Conservation (phyloP, 2,113 vertebrate genomes). For the Hiodon alosoides region DNA sequence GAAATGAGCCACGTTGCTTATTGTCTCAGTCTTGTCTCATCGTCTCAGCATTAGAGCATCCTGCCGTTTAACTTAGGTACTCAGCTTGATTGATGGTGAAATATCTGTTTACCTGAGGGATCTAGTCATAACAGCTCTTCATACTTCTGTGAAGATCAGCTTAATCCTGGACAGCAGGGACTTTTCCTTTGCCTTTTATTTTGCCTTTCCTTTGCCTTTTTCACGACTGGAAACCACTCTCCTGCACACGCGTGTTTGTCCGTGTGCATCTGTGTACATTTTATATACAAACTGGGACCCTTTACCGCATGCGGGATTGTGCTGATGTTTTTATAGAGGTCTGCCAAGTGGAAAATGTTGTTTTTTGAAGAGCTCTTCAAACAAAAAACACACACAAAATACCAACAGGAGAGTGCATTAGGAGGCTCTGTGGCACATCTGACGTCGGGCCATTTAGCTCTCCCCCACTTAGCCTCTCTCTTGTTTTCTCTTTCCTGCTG, state of each 20-base stretch:
- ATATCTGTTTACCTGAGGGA: too few relatives aligned
- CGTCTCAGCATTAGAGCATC: too few relatives aligned
- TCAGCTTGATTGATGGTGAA: too few relatives aligned
- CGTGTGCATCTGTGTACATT: neutral
- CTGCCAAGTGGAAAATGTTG: conserved; percentile 40
- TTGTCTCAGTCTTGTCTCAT: too few relatives aligned
- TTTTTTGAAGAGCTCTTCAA: conserved; percentile 37
- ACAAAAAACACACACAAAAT: conserved; percentile 35
- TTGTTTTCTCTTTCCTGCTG: conserved; percentile 13
- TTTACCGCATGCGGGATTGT: conserved; percentile 26
- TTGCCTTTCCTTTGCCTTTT: too few relatives aligned
- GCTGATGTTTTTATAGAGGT: conserved; percentile 34
- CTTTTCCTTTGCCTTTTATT: too few relatives aligned
- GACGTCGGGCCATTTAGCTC: conserved; percentile 34
- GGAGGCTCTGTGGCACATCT: conserved; percentile 28
- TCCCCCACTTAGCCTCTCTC: conserved; percentile 25
- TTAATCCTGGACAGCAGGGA: too few relatives aligned
- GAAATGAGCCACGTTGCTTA: too few relatives aligned
- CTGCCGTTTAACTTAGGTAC: too few relatives aligned
- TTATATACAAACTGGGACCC: neutral
- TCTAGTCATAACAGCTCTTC: too few relatives aligned
- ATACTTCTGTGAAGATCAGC: too few relatives aligned
- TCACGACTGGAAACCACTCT: too few relatives aligned
- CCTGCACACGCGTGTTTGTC: conserved; percentile 12
- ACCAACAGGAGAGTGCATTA: conserved; percentile 32